Evolutionary conservation across 1,140 invertebrate genomes (phyloP), one percentile per base, ranked within the genome.

Genomic region (Drosophila ohnishii): DNA sequence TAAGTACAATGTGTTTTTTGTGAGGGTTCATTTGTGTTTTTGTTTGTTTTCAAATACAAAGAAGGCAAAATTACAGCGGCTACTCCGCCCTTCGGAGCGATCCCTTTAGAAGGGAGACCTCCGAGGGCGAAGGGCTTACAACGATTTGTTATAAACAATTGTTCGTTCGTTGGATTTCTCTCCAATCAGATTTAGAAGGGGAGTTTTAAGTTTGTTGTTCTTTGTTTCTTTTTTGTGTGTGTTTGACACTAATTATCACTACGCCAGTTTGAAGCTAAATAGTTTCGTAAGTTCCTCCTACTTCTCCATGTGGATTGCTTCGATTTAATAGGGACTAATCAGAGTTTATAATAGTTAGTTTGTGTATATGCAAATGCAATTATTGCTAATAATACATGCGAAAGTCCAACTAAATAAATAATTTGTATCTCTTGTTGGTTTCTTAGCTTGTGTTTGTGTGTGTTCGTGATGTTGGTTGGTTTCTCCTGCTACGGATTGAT

Each of bases 161-260:
- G 37, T 72, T 63, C 40, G 51, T 57, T 78, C 25, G 25, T 57
- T 60, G 10, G 50, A 35, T 34, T 48, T 59, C 34, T 71, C 53
- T 51, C 50, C 57, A 61, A 51, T 25, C 19, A 42, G 56, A 44
- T 57, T 44, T 39, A 48, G 14, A 16, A 16, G 32, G 51, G 59
- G 47, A 35, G n/a, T 53, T 44, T 30, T n/a, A 28, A 30, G 51
- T 48, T 45, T 25, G 13, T 37, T 48, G 45, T 28, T 48, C 47
- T 67, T 53, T 59, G 7, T 67, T 44, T 60, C 56, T 44, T 37
- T 67, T 79, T 83, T 88, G 83, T 88, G 80, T 84, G 83, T 87
- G 83, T 87, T 87, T 88, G 84, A 87, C 83, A 87, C 83, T 87
- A 87, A 87, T 87, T 88, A 87, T 87, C 83, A 87, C 83, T 87